Evolutionary conservation across 1,140 invertebrate species (phyloP), one percentile per base, ranked within the genome.

Genomic region (Cherax destructor): DNA sequence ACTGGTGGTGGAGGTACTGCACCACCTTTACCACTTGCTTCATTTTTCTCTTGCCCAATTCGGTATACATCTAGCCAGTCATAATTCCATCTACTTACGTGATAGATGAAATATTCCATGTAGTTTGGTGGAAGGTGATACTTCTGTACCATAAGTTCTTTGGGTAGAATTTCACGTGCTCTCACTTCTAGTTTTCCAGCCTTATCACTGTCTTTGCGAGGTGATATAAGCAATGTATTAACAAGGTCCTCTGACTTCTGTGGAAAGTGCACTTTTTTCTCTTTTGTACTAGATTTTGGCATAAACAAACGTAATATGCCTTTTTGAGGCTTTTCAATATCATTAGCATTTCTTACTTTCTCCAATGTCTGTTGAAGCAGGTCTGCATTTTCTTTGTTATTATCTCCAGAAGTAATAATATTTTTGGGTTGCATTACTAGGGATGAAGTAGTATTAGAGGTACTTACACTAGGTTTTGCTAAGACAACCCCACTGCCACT

Each of bases 71-170:
- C 85, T n/a, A 93, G 78, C 92, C 92, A 93, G 72, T 93, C 92
- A 90, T 92, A 93, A 84, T 93, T 93, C 92, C 92, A 93, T 10
- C 52, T 74, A 49, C 92, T 92, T 2, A 93, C 49, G 49, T 90
- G 72, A 61, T 86, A 56, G 61, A 93, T 86, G 72, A 93, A 93
- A 41, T 83, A 47, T 18, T 92, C 89, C 77, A 85, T 86, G 24
- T 69, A 91, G 30, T 91, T 77, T 18, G 69, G 24, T 52, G 88
- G 86, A 76, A 92, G 78, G 11, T 87, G 41, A 78, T 91, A n/a
- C 24, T 77, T 87, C 30, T 76, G 72, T 41, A 86, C 49, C 4
- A 78, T n/a, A 21, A 92, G 11, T 74, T 80, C 86, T 78, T 50
- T 87, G 47, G 88, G 87, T 24, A 77, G 86, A 2, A 91, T 61